These are phyloP conservation scores for Telmatochromis brachygnathus DNA, from an alignment of 2,113 vertebrate species.

Conservation along the genomic window DNA sequence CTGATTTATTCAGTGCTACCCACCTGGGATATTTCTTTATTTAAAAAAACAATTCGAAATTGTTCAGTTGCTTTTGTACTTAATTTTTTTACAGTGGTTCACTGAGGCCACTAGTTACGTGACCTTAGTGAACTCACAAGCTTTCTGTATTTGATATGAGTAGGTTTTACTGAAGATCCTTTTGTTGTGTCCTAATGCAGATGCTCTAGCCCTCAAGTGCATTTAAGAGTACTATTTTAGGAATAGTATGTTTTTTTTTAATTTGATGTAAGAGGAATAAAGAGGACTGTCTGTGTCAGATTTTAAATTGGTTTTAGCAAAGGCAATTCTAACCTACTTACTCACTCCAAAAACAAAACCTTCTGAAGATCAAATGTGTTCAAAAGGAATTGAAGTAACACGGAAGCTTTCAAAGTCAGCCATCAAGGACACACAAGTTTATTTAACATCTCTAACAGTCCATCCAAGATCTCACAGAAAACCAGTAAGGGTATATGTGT, in stretches of 20 bases:
- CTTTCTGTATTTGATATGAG: background rate
- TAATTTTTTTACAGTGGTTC: background rate
- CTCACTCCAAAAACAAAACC: background rate
- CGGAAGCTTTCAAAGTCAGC: slow-evolving; percentile 6
- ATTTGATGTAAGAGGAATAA: background rate
- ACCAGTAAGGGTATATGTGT: slow-evolving; percentile 45
- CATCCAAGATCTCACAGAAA: slow-evolving; percentile 2
- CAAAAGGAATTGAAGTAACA: slow-evolving; percentile 1
- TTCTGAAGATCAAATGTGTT: background rate
- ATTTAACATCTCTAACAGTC: slow-evolving; percentile 46
- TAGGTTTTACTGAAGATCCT: background rate
- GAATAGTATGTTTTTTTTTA: background rate
- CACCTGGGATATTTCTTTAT: background rate
- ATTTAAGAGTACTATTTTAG: slow-evolving; percentile 25
- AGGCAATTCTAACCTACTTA: background rate
- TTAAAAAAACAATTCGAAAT: background rate
- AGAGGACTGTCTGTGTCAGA: background rate
- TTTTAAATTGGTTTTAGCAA: slow-evolving; percentile 6
- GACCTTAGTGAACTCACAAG: background rate
- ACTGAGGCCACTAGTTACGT: background rate
- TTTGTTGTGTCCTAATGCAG: slow-evolving; percentile 3
- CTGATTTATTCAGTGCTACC: background rate
- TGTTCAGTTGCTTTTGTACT: background rate
- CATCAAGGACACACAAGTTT: slow-evolving; percentile 37
- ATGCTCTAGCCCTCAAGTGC: background rate